Conservation (phyloP, 2,113 vertebrate genomes). For the Hydropotes inermis region DNA sequence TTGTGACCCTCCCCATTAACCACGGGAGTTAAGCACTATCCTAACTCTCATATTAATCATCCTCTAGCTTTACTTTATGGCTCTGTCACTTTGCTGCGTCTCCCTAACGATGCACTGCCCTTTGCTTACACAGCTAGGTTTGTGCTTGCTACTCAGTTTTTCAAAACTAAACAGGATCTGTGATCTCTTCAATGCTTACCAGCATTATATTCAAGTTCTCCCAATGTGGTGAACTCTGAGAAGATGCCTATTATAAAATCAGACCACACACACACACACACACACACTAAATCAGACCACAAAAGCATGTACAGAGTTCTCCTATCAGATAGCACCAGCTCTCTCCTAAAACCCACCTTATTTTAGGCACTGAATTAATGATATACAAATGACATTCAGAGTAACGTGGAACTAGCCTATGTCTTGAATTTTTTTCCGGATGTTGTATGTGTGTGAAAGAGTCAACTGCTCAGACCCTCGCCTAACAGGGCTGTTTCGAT, state of each 20-base stretch:
- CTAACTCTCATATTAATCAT: neutral
- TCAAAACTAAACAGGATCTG: slow-evolving; percentile 36
- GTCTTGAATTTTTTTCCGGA: slow-evolving; percentile 44
- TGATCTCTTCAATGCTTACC: neutral
- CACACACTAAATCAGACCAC: slow-evolving; percentile 23
- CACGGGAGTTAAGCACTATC: neutral
- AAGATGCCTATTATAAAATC: slow-evolving; percentile 20
- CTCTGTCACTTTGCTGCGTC: neutral
- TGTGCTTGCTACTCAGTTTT: slow-evolving; percentile 10
- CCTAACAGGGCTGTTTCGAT: slow-evolving; percentile 44
- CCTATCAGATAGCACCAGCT: neutral
- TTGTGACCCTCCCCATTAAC: neutral
- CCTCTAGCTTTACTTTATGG: neutral
- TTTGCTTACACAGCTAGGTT: neutral
- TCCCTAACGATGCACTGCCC: neutral
- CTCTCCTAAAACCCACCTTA: slow-evolving; percentile 35
- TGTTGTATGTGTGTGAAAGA: slow-evolving; percentile 21
- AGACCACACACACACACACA: slow-evolving; percentile 27
- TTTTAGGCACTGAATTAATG: slow-evolving; percentile 51
- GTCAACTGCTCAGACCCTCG: slow-evolving; percentile 25
- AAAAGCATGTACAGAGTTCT: neutral
- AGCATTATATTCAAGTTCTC: neutral
- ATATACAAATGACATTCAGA: slow-evolving; percentile 41
- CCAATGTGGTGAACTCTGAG: neutral
- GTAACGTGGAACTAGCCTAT: slow-evolving; percentile 55